Evolutionary conservation across 2,888 invertebrate genomes (phyloP).

Genomic region (Tholera decimalis): DNA sequence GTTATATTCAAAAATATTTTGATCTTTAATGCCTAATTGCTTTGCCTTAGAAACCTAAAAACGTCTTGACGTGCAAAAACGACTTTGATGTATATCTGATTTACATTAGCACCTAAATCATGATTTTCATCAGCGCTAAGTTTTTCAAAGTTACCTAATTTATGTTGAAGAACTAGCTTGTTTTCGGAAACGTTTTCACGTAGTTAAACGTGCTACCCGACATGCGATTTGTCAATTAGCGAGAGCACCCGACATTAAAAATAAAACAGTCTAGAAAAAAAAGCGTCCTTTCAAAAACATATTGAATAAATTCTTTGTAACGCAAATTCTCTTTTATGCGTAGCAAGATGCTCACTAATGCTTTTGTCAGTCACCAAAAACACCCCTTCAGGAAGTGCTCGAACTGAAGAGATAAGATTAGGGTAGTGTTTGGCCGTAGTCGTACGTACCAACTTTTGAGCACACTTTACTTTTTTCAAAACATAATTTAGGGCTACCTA

Average conservation of each 20-base stretch:
- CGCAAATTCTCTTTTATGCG: conserved; percentile 20
- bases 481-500: background rate
- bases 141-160: conserved; percentile 75
- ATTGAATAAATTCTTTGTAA: conserved; percentile 53
- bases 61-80: conserved; percentile 57
- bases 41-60: conserved; percentile 49
- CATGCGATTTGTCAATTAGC: conserved; percentile 85
- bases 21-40: conserved; percentile 33
- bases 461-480: background rate
- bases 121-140: conserved; percentile 69
- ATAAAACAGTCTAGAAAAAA: conserved; percentile 68
- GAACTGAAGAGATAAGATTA: background rate
- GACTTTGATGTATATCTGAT: conserved; percentile 70
- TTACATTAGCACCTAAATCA: conserved; percentile 76
- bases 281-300: conserved; percentile 63
- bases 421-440: no score
- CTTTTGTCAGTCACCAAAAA: conserved; percentile 4
- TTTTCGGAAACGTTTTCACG: conserved; percentile 87
- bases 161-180: conserved; percentile 81
- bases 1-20: conserved; percentile 26
- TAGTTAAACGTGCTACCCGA: conserved; percentile 78
- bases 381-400: background rate
- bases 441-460: background rate
- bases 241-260: conserved; percentile 67
- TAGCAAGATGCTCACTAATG: conserved; percentile 12